Base-by-base conservation (phyloP, 1,140 invertebrate genomes). In the Rhopalosiphum maidis region DNA sequence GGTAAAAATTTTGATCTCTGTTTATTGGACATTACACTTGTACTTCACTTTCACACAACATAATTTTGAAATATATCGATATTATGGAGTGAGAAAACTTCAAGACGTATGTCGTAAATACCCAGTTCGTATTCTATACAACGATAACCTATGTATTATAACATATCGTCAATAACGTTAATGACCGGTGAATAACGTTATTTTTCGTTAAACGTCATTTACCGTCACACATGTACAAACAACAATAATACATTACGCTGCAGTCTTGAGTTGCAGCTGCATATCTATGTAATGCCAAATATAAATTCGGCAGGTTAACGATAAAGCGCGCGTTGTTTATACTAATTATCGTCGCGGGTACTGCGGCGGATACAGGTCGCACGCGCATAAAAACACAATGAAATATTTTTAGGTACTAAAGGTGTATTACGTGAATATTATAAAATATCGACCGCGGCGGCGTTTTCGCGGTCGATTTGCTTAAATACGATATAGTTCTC, bases 241-340 rank as follows among this genome's bases (percentile, higher is more conserved):
- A 77, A 77, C n/a, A 77, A 77, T 77, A 77, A 77, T 77, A 30
- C 60, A 68, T 68, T 68, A 68, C 60, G 60, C 60, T 68, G 60
- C 30, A 68, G 8, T 68, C 30, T 3, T n/a, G 3, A 3, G 60
- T 4, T 68, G 25, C 60, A 30, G 11, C 60, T 68, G 30, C 25
- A 68, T 30, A 11, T 68, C 30, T n/a, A 15, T 30, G 15, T 18
- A 51, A 51, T 51, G 11, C 3, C 15, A 68, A 68, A 68, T 30
- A 60, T n/a, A 15, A 68, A 68, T 68, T n/a, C 30, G 9, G 30
- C 30, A 4, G 30, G 9, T 68, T n/a, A 15, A 68, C 60, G 60
- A 68, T 30, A 5, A 68, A 68, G 60, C 15, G 60, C 30, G 4
- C 30, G 9, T 15, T 68, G 60, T 15, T 30, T n/a, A 68, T 46